Base-by-base conservation (phyloP, 2,888 invertebrate species). In the Drosophila aldrichi region DNA sequence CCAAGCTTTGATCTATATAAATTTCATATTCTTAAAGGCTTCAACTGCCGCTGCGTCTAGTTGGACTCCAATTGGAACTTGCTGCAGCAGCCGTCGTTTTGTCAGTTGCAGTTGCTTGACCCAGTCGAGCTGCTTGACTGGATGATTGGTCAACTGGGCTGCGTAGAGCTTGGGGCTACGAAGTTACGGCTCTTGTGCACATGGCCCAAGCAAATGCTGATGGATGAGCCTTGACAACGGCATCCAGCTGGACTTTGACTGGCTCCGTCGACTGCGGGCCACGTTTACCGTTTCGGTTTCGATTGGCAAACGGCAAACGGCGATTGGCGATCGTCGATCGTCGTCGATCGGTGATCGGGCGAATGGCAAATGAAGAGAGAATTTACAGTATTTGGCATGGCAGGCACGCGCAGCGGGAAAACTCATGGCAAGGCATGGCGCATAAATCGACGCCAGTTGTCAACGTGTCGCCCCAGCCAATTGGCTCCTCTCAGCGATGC, bases 391-490 rank as follows among this genome's bases (percentile, higher is more conserved):
- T 22, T 70, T 64, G 61, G 54, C 62, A 82, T 79, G 71, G 70
- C 60, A 58, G 60, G 66, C 82, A 82, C 82, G 86, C 71, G 74
- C 71, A 59, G 38, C 46, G 41, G 63, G 41, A 70, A 78, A 61
- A 63, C 63, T 43, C 60, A 48, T 61, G 78, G 70, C 76, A 79
- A 79, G 68, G 57, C 66, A 10, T 67, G 57, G 71, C 67, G 64
- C 71, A 80, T 80, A 86, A 86, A 81, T 79, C 76, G 82, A 79
- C 81, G 86, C 77, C 79, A 72, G 74, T 62, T 82, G 84, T 81
- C 82, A 82, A 82, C 70, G 43, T 70, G 77, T 79, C 79, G 63
- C 70, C 68, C 34, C 40, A 67, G 16, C 43, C 29, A 54, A 59
- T 48, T 41, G 66, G 44, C 54, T 34, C 6, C 32, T 46, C 29